A percentile compares a stretch with the other conserved stretches of the same genome.
These are phyloP conservation scores for Dicycla oo DNA, from an alignment of 2,888 invertebrate genomes.

Conservation along the genomic window DNA sequence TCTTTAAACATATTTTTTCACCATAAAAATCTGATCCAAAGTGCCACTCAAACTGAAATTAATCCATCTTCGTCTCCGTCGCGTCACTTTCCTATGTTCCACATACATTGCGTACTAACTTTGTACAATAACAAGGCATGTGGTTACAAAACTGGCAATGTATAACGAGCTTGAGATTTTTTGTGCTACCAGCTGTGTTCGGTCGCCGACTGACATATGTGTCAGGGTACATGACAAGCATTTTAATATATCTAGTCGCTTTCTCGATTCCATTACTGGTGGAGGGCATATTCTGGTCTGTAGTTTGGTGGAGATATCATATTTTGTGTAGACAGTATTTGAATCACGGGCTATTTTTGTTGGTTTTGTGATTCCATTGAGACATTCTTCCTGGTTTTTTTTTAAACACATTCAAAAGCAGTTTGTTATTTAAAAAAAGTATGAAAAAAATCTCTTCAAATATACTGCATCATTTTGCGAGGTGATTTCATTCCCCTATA, in stretches of 20 bases:
- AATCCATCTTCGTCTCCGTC: conserved; percentile 57
- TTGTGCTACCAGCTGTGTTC: conserved; percentile 52
- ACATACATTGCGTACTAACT: conserved; percentile 35
- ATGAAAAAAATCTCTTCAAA: background rate
- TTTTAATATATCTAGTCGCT: conserved; percentile 64
- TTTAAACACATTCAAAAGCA: background rate
- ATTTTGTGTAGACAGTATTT: background rate
- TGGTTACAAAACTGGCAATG: conserved; percentile 42
- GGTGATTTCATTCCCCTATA: background rate
- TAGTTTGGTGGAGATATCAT: background rate
- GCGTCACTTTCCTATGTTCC: background rate
- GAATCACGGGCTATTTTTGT: background rate
- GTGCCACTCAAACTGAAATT: conserved; percentile 51
- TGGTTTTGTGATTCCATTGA: background rate
- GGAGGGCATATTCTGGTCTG: conserved; percentile 49
- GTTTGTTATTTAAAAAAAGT: too few species aligned
- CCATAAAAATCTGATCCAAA: conserved; percentile 55
- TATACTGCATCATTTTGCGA: background rate
- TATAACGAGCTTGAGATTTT: conserved; percentile 32
- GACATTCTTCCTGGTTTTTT: background rate
- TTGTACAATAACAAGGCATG: background rate
- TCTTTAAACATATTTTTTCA: conserved; percentile 12
- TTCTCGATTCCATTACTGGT: conserved; percentile 53
- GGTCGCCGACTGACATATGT: conserved; percentile 52
- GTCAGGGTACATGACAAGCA: conserved; percentile 62